Base-by-base conservation (phyloP, 2,888 invertebrate species). In the Eupeodes luniger region DNA sequence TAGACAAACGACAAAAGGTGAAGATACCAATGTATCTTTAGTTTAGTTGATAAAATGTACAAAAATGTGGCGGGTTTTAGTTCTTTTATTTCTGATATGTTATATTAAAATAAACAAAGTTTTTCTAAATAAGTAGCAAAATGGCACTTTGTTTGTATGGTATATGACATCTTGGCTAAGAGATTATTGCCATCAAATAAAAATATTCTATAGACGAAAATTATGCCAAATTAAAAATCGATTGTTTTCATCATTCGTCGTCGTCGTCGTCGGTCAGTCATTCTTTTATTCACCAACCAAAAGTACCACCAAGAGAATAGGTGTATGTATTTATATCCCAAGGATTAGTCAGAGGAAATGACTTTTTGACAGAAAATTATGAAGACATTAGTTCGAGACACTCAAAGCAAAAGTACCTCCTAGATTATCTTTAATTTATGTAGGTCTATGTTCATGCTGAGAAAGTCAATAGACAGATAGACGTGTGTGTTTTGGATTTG, bases 301-400 rank as follows among this genome's bases (percentile, higher is more conserved):
- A 27, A 27, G 44, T 27, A 16, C 5, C 3, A 72, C 27, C 0
- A 72, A 27, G 34, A 66, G 12, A 59, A n/a, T 44, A 44, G 9
- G 7, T 53, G 5, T 16, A 40, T 57, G 27, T 40, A 40, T 64
- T 49, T n/a, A 59, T 40, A 70, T 34, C 36, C n/a, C 34, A 74
- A 40, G 59, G n/a, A 64, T 83, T 75, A 81, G 59, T 81, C 62
- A 80, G 53, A 76, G 66, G 77, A 85, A 81, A 69, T 59, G 74
- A 34, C 40, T 16, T 16, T 57, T 81, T 81, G 82, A 85, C 81
- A 78, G 57, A 40, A 49, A 57, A 70, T 40, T 11, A 66, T 57
- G 16, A 83, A 61, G 27, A 70, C 70, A 85, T 81, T 51, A 69
- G 51, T 69, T 53, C 16, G 66, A 47, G 49, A 64, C 27, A 66